Conservation (phyloP, 2,888 invertebrate genomes). For the Melikaiella ostensackeni region DNA sequence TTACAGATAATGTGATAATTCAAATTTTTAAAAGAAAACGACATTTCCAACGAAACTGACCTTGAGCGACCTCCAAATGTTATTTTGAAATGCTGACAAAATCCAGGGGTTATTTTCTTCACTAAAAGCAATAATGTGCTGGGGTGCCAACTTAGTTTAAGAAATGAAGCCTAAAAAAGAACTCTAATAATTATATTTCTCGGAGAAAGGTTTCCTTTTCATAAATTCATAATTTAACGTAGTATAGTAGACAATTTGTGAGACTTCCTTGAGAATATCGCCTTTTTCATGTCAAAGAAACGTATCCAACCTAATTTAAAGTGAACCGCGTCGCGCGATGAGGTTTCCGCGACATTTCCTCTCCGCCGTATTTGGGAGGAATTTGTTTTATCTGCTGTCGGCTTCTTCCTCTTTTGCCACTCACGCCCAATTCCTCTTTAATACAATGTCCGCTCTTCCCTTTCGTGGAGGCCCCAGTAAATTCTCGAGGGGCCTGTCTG, state of each 20-base stretch:
- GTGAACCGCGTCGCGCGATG: conserved; percentile 51
- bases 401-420: conserved; percentile 42
- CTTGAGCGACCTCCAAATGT: no score
- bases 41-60: no score
- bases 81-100: no score
- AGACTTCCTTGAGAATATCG: neutral
- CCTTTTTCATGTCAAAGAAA: neutral
- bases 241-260: neutral
- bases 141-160: no score
- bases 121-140: no score
- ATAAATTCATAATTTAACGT: neutral
- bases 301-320: conserved; percentile 10
- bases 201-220: neutral
- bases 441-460: conserved; percentile 1
- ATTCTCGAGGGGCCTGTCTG: conserved; percentile 42
- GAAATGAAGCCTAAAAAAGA: no score
- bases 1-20: no score
- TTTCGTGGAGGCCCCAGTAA: conserved; percentile 13
- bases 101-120: no score
- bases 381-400: conserved; percentile 63
- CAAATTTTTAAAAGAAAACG: no score
- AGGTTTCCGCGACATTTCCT: conserved; percentile 63
- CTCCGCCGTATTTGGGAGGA: conserved; percentile 57
- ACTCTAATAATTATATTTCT: neutral
- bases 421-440: conserved; percentile 33